Evolutionary conservation across 1,140 invertebrate genomes (phyloP).

Genomic region (Dreissena polymorpha): DNA sequence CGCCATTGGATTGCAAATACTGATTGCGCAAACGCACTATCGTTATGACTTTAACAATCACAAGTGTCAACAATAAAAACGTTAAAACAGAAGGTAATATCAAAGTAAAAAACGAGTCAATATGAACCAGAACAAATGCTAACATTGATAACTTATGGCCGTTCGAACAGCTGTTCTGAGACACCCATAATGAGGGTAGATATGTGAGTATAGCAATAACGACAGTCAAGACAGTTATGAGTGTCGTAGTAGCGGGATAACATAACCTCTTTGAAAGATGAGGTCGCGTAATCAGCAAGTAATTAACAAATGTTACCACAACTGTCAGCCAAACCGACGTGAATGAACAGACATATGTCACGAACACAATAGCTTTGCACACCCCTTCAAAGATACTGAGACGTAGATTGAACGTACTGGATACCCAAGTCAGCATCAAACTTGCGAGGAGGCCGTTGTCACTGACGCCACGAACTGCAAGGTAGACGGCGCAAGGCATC

Average conservation of each 20-base stretch:
- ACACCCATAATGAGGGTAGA: constrained; percentile 21
- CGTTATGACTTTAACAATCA: constrained; percentile 17
- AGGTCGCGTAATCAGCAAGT: constrained; percentile 17
- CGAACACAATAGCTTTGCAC: constrained; percentile 24
- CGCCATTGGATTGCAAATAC: background rate
- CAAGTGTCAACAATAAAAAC: constrained; percentile 29
- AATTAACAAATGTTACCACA: constrained; percentile 40
- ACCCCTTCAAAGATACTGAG: constrained; percentile 37
- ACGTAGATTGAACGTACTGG: constrained; percentile 22
- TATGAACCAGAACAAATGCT: constrained; percentile 23
- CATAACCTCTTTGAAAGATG: constrained; percentile 15
- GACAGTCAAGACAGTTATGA: background rate
- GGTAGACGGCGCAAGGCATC: constrained; percentile 25
- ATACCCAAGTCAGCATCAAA: constrained; percentile 33
- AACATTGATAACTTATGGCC: background rate
- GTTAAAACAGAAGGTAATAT: constrained; percentile 28
- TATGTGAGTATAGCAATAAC: background rate
- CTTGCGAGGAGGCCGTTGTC: constrained; percentile 34
- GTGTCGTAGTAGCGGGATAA: background rate
- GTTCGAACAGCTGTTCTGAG: constrained; percentile 20
- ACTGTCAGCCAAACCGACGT: constrained; percentile 37
- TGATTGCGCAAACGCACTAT: constrained; percentile 10
- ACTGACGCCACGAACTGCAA: constrained; percentile 23
- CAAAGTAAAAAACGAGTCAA: constrained; percentile 30
- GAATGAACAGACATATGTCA: constrained; percentile 41